These are phyloP conservation scores for Gadopsis marmoratus DNA, from an alignment of 2,797 vertebrate species.

Conservation along the genomic window DNA sequence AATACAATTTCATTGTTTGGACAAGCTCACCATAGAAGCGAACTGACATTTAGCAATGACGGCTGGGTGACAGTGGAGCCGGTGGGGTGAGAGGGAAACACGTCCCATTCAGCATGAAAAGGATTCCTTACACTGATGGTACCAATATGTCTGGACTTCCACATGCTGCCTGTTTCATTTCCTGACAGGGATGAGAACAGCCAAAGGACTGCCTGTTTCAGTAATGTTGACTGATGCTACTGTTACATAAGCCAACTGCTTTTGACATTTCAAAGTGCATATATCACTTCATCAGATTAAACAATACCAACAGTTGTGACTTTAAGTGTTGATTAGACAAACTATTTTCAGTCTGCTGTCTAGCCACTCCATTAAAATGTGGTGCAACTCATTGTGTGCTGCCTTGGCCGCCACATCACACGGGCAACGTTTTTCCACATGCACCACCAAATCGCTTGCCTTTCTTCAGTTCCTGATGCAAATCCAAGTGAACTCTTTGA, in stretches of 20 bases:
- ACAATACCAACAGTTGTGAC: background rate
- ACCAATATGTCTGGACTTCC: conserved; percentile 57
- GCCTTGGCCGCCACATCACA: conserved; percentile 38
- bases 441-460: conserved; percentile 23
- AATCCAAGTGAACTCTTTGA: conserved; percentile 72
- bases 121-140: conserved; percentile 52
- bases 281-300: conserved; percentile 3
- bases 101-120: conserved; percentile 22
- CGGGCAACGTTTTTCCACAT: conserved; percentile 37
- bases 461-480: conserved; percentile 55
- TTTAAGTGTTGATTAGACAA: conserved; percentile 20
- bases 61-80: conserved; percentile 25
- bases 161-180: conserved; percentile 53
- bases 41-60: conserved; percentile 9
- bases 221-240: conserved; percentile 22
- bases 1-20: conserved; percentile 1
- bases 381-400: conserved; percentile 6
- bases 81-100: conserved; percentile 12
- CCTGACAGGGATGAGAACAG: conserved; percentile 55
- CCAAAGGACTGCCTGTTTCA: conserved; percentile 44
- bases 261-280: conserved; percentile 13
- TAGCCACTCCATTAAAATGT: conserved; percentile 18
- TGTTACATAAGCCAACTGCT: conserved; percentile 33
- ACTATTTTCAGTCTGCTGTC: conserved; percentile 31
- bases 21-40: background rate